Evolutionary conservation across 1,140 invertebrate genomes (phyloP).

Genomic region (Vollenhovia emeryi): DNA sequence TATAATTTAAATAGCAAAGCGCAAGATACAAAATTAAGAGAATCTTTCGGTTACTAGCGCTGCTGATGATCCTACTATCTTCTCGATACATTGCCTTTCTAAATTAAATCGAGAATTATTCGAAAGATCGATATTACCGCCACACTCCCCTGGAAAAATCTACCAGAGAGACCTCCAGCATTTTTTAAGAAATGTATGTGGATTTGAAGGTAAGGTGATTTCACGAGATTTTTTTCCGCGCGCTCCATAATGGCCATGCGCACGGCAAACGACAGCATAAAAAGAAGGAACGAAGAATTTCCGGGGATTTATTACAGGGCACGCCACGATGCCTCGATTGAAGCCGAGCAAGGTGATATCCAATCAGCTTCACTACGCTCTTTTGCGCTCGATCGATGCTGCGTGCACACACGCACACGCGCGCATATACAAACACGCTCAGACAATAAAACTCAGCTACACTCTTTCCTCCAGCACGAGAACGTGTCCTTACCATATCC

Average conservation of each 20-base stretch:
- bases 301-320: constrained; percentile 71
- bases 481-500: constrained; percentile 35
- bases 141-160: not conserved
- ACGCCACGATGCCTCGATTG: constrained; percentile 57
- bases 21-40: not conserved
- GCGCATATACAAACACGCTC: not conserved
- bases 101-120: not conserved
- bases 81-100: not conserved
- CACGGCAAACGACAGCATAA: constrained; percentile 13
- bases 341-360: constrained; percentile 69
- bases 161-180: not conserved
- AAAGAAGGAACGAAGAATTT: constrained; percentile 54
- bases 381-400: constrained; percentile 59
- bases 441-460: constrained; percentile 60
- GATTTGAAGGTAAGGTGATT: constrained; percentile 37
- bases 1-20: not conserved
- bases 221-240: constrained; percentile 3
- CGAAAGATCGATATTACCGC: not conserved
- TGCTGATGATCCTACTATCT: not conserved
- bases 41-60: not conserved
- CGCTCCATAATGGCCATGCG: constrained; percentile 1
- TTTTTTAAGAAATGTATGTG: not conserved
- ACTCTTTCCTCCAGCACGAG: constrained; percentile 21
- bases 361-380: constrained; percentile 63
- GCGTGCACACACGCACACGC: not conserved